Evolutionary conservation across 2,797 vertebrate genomes (phyloP).

Genomic region (Poeciliopsis paucimaculata): DNA sequence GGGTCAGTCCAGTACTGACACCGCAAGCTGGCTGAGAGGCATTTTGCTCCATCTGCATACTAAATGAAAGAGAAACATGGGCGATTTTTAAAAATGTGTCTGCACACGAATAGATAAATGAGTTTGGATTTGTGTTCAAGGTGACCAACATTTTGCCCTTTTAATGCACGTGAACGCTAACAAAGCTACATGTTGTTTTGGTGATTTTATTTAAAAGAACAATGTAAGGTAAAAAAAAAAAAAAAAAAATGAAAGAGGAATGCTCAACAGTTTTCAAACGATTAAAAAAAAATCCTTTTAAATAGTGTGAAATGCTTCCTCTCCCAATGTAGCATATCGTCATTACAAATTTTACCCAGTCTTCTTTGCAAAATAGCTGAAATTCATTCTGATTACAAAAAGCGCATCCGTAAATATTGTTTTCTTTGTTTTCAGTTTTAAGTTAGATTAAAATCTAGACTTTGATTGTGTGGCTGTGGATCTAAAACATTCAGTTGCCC

Average conservation of each 20-base stretch:
- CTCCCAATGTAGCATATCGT: neutral
- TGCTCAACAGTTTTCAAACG: neutral
- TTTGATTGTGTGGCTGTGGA: neutral
- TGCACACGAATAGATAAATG: neutral
- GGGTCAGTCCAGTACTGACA: neutral
- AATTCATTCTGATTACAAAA: neutral
- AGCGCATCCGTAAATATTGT: neutral
- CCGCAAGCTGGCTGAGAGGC: neutral
- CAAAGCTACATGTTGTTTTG: neutral
- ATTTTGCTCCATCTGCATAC: constrained; percentile 22
- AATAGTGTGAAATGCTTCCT: neutral
- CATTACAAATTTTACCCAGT: too few species aligned
- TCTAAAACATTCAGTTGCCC: neutral
- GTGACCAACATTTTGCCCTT: neutral
- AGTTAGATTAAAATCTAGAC: neutral
- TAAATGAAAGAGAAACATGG: constrained; percentile 14
- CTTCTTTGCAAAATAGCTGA: neutral
- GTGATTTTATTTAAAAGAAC: neutral
- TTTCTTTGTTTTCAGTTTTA: neutral
- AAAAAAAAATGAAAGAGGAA: neutral
- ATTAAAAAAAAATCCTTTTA: neutral
- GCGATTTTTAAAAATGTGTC: neutral
- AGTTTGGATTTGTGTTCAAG: constrained; percentile 3
- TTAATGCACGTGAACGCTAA: neutral
- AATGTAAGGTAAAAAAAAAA: neutral